These are phyloP conservation scores for Prochilodus magdalenae DNA, from an alignment of 2,113 vertebrate species.

Conservation along the genomic window DNA sequence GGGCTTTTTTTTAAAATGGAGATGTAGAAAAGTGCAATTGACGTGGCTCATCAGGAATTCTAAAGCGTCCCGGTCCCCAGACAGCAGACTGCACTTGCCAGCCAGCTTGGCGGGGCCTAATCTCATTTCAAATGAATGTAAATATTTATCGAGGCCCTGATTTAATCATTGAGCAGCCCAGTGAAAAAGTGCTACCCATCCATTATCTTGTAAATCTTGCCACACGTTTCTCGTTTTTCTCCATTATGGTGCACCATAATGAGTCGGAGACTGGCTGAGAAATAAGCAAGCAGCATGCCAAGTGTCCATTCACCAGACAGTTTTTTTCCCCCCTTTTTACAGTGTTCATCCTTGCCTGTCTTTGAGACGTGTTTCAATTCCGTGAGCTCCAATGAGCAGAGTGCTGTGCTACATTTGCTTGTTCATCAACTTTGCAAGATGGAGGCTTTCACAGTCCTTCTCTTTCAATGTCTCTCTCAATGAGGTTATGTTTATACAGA, in stretches of 20 bases:
- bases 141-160: slow-evolving; percentile 60
- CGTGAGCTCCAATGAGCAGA: background rate
- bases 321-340: background rate
- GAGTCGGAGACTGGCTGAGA: slow-evolving; percentile 20
- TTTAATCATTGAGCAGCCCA: slow-evolving; percentile 50
- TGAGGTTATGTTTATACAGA: background rate
- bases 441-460: background rate
- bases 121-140: slow-evolving; percentile 61
- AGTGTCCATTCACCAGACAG: background rate
- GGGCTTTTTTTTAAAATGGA: background rate
- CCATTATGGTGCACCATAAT: slow-evolving; percentile 40
- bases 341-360: slow-evolving; percentile 29
- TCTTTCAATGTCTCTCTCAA: background rate
- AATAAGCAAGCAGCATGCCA: slow-evolving; percentile 37
- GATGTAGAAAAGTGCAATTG: slow-evolving; percentile 40
- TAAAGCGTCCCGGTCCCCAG: slow-evolving; percentile 22
- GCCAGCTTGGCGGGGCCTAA: slow-evolving; percentile 40
- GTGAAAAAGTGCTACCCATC: slow-evolving; percentile 49
- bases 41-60: slow-evolving; percentile 59
- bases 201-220: slow-evolving; percentile 56
- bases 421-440: slow-evolving; percentile 20
- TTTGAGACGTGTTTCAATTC: slow-evolving; percentile 14
- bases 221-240: slow-evolving; percentile 41
- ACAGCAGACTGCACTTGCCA: slow-evolving; percentile 24
- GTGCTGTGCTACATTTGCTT: slow-evolving; percentile 17